Evolutionary conservation across 2,797 vertebrate species (phyloP), one percentile per base, ranked within the genome.

Genomic region (Sparidentex hasta): DNA sequence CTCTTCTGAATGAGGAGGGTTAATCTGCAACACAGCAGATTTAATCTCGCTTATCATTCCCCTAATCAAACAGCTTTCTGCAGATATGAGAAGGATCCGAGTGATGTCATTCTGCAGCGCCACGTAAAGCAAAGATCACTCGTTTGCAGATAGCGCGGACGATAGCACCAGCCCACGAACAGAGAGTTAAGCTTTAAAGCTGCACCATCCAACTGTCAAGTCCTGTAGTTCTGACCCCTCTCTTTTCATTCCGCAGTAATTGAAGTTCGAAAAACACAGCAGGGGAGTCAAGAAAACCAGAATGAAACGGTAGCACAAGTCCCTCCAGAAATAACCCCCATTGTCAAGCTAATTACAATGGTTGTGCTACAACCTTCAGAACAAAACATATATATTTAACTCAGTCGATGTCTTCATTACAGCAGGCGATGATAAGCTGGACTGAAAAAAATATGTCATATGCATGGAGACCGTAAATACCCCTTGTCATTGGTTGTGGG

Each of bases 31-130:
- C 65, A 33, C 69, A 75, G 74, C 64, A 84, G 84, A 92, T 88
- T 67, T 74, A 84, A 86, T 91, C 88, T 52, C 17, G 20, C 55
- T 78, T 86, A 89, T 93, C 90, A 41, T 27, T 63, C 44, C 65
- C 82, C 69, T 76, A 76, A 93, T 93, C 88, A 91, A 81, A 91
- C 54, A 46, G 29, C 74, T 85, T 65, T 88, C 38, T 65, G 55
- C 47, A 76, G 68, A 84, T 48, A 77, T 80, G 70, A 80, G 68
- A 55, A 58, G 23, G 44, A 66, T 65, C 58, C 9, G 68, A 65
- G 68, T 65, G 27, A 68, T 66, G 65, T 78, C 56, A 71, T 66
- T 70, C 61, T 58, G 29, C 48, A 58, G 43, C 25, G 9, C 61
- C 18, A 5, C 74, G 50, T 54, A 0, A 55, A 73, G 70, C 43